These are phyloP conservation scores for Sander lucioperca DNA, from an alignment of 2,113 vertebrate species.

Conservation along the genomic window DNA sequence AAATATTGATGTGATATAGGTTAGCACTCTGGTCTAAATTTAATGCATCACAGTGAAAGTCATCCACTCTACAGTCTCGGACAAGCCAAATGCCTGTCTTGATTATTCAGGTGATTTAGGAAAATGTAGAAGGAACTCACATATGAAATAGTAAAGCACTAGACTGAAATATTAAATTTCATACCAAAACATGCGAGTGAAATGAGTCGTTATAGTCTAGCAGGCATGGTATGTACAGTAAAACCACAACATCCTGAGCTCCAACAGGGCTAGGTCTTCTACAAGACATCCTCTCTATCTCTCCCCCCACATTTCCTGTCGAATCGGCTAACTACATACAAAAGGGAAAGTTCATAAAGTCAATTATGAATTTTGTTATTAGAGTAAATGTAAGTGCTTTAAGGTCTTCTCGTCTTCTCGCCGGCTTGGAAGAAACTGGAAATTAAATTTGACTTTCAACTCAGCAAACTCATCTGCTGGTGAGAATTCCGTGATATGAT, in stretches of 20 bases:
- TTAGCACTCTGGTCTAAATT: background rate
- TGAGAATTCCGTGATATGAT: background rate
- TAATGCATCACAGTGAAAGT: background rate
- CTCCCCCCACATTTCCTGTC: constrained; percentile 57
- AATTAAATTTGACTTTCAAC: too few relatives aligned
- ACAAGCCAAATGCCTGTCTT: background rate
- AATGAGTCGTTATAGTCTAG: background rate
- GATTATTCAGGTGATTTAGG: background rate
- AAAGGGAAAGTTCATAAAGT: background rate
- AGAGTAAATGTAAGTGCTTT: too few relatives aligned
- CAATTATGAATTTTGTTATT: background rate
- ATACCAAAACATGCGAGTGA: background rate
- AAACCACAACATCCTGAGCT: constrained; percentile 69
- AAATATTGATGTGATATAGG: constrained; percentile 40
- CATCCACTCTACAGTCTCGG: background rate
- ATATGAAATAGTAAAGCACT: background rate
- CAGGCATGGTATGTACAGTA: background rate
- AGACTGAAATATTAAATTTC: background rate
- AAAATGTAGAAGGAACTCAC: background rate
- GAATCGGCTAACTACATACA: background rate
- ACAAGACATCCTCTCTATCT: constrained; percentile 43
- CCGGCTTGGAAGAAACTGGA: too few relatives aligned
- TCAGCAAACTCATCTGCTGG: too few relatives aligned
- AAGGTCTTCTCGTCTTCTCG: too few relatives aligned
- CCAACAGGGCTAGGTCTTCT: background rate